Evolutionary conservation across 92 coral and sea anemone species (phyloP).

Genomic region (Umimayanthus chanpuru): DNA sequence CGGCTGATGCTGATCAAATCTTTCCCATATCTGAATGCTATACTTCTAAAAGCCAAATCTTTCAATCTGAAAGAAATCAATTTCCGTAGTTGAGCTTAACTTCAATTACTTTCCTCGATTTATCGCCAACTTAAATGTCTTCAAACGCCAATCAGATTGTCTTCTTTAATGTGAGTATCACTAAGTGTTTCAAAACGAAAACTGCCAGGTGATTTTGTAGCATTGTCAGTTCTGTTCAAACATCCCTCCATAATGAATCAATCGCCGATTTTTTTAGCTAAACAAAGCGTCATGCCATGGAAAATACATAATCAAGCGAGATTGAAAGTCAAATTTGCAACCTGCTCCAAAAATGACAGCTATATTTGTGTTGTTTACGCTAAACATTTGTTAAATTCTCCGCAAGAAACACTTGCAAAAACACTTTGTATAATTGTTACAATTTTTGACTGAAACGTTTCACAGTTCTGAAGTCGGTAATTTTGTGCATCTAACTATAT

Average conservation of each 20-base stretch:
- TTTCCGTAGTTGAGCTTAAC: neutral
- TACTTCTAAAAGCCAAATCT: neutral
- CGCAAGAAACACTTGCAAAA: neutral
- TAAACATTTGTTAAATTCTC: neutral
- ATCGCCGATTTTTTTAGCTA: neutral
- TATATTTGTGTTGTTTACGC: neutral
- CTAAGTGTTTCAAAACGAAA: neutral
- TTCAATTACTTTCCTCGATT: neutral
- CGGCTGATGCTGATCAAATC: neutral
- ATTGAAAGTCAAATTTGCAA: too few species aligned
- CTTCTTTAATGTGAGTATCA: neutral
- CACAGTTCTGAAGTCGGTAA: neutral
- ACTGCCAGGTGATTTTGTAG: neutral
- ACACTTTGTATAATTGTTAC: neutral
- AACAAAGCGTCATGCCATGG: neutral
- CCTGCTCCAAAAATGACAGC: neutral
- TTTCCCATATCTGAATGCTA: neutral
- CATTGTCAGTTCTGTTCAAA: neutral
- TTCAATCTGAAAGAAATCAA: neutral
- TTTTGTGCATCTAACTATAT: neutral
- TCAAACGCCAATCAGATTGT: conserved; percentile 27
- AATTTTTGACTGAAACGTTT: neutral
- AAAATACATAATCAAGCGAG: neutral
- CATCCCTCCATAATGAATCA: neutral
- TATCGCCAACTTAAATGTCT: neutral